These are phyloP conservation scores for Rhagonycha fulva DNA, from an alignment of 2,888 invertebrate genomes.

Conservation along the genomic window DNA sequence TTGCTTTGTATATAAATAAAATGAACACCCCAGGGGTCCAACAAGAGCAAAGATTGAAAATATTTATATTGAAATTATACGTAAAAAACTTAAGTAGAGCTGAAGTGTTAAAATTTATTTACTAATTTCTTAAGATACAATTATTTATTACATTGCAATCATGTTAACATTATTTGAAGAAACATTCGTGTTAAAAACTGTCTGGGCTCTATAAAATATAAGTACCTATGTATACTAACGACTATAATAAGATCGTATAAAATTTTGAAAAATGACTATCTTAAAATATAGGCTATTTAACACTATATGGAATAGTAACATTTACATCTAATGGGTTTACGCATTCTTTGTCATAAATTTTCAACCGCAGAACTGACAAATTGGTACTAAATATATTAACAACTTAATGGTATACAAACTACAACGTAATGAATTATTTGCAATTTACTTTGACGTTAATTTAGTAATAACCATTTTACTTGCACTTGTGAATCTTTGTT, in stretches of 20 bases:
- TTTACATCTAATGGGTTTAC: background rate
- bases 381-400: background rate
- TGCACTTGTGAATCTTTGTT: background rate
- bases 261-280: background rate
- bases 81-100: slow-evolving; percentile 28
- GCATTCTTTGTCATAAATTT: background rate
- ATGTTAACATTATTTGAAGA: background rate
- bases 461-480: slow-evolving; percentile 16
- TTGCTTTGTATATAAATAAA: slow-evolving; percentile 42
- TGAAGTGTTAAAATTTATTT: slow-evolving; percentile 20
- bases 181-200: background rate
- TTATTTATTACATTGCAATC: slow-evolving; percentile 1
- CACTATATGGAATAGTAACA: background rate
- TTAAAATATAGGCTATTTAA: background rate
- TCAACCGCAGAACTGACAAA: background rate
- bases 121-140: slow-evolving; percentile 6
- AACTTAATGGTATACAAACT: background rate
- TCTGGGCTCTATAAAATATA: background rate
- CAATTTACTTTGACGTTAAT: slow-evolving; percentile 22
- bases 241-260: background rate
- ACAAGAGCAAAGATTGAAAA: slow-evolving; percentile 35
- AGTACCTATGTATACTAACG: background rate
- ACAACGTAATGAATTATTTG: slow-evolving; percentile 15
- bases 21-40: slow-evolving; percentile 36
- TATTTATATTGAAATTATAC: slow-evolving; percentile 37